Percentiles rank a stretch among this genome's conserved stretches.
Conservation (phyloP, 2,113 vertebrate genomes). For the Hippocampus comes region DNA sequence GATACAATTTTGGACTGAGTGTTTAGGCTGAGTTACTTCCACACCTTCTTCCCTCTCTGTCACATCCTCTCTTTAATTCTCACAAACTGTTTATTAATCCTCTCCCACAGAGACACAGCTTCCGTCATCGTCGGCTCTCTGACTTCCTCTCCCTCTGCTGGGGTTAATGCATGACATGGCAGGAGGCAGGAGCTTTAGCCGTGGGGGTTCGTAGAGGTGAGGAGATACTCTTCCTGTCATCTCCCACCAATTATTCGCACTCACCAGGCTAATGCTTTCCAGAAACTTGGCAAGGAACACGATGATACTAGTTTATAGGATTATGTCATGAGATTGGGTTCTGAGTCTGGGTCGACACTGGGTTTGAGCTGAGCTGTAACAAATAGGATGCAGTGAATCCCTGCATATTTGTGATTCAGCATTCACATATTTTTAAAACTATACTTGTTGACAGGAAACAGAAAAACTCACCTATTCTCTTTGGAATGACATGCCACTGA, state of each 20-base stretch:
- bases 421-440: not conserved
- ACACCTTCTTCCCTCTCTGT: constrained; percentile 9
- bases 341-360: constrained; percentile 44
- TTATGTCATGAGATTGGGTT: constrained; percentile 54
- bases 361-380: constrained; percentile 22
- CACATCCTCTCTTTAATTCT: constrained; percentile 28
- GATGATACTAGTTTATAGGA: constrained; percentile 55
- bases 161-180: constrained; percentile 66
- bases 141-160: constrained; percentile 40
- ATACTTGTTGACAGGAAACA: not conserved
- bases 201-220: constrained; percentile 51
- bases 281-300: constrained; percentile 50
- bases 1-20: constrained; percentile 17
- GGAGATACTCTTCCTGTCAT: constrained; percentile 61
- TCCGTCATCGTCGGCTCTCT: constrained; percentile 44
- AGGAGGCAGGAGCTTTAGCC: constrained; percentile 49
- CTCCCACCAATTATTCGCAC: constrained; percentile 55
- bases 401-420: not conserved
- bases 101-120: constrained; percentile 31
- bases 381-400: constrained; percentile 12
- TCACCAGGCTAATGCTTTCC: constrained; percentile 44
- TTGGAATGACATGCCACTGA: no score
- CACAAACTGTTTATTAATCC: constrained; percentile 49
- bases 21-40: constrained; percentile 17
- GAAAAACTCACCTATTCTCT: not conserved